Conservation (phyloP, 2,888 invertebrate species). For the Pandemis cinnamomeana region DNA sequence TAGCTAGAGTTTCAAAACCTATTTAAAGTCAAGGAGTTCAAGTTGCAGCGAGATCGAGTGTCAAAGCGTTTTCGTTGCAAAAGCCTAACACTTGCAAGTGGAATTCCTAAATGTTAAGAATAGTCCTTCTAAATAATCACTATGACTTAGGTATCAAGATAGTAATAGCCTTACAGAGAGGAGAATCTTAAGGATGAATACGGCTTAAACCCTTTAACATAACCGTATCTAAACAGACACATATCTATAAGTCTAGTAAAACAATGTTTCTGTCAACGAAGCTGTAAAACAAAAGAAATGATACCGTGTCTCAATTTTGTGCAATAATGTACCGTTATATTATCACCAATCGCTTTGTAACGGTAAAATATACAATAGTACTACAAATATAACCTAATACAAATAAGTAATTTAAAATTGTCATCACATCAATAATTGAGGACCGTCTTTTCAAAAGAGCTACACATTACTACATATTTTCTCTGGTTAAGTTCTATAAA, state of each 20-base stretch:
- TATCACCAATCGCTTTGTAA: constrained; percentile 14
- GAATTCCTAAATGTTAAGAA: constrained; percentile 63
- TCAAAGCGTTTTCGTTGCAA: constrained; percentile 67
- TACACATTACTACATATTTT: too few relatives aligned
- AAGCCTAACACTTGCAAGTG: constrained; percentile 65
- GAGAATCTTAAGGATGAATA: constrained; percentile 65
- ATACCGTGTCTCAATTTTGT: constrained; percentile 39
- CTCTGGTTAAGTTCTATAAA: too few relatives aligned
- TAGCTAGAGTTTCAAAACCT: constrained; percentile 61
- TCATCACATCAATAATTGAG: constrained; percentile 36
- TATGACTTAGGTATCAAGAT: constrained; percentile 79
- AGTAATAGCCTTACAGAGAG: constrained; percentile 67
- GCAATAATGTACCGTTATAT: constrained; percentile 32
- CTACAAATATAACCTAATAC: constrained; percentile 27
- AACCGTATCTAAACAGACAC: constrained; percentile 60
- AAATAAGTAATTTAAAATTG: constrained; percentile 15
- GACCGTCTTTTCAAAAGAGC: too few relatives aligned
- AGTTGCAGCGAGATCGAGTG: constrained; percentile 74
- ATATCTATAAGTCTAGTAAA: constrained; percentile 47
- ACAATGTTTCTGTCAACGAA: constrained; percentile 22
- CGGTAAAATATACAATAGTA: constrained; percentile 18
- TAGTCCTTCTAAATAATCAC: constrained; percentile 65
- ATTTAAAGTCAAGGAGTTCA: constrained; percentile 64
- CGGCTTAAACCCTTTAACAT: constrained; percentile 49
- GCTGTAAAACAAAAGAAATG: constrained; percentile 21